Evolutionary conservation across 2,797 vertebrate species (phyloP).

Genomic region (Loris lydekkerianus): DNA sequence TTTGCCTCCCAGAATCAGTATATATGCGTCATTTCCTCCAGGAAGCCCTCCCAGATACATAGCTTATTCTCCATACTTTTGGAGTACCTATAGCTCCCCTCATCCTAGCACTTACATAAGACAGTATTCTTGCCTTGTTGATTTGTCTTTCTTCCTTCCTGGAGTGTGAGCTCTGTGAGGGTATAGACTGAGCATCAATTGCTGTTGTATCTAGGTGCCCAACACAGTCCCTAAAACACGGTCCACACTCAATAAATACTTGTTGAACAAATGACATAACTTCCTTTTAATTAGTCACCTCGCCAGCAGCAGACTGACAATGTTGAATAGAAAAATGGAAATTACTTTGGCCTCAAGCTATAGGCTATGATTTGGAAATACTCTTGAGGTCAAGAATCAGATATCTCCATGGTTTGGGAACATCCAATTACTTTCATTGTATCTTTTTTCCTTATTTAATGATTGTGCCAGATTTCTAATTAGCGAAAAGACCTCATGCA

Average conservation of each 20-base stretch:
- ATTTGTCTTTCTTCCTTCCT: constrained; percentile 2
- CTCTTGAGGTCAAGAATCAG: constrained; percentile 68
- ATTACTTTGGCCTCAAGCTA: constrained; percentile 57
- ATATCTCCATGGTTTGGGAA: constrained; percentile 60
- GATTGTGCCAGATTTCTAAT: constrained; percentile 78
- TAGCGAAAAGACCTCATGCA: constrained; percentile 70
- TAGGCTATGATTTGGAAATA: constrained; percentile 65
- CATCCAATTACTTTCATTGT: constrained; percentile 69
- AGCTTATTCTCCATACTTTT: not conserved
- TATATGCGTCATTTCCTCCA: not conserved
- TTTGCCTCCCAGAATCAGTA: not conserved
- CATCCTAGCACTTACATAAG: not conserved
- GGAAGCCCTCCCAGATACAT: not conserved
- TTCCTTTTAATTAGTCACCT: not conserved
- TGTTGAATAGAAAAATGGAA: constrained; percentile 29
- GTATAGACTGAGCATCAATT: not conserved
- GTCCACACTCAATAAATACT: not conserved
- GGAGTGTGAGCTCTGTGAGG: not conserved
- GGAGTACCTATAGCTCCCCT: not conserved
- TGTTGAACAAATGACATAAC: not conserved
- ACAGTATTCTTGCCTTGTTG: not conserved
- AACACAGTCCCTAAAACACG: not conserved
- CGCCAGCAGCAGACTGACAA: not conserved
- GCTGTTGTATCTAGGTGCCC: not conserved
- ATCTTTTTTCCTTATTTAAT: constrained; percentile 56